Evolutionary conservation across 1,140 invertebrate genomes (phyloP).

Genomic region (Drosophila novamexicana): DNA sequence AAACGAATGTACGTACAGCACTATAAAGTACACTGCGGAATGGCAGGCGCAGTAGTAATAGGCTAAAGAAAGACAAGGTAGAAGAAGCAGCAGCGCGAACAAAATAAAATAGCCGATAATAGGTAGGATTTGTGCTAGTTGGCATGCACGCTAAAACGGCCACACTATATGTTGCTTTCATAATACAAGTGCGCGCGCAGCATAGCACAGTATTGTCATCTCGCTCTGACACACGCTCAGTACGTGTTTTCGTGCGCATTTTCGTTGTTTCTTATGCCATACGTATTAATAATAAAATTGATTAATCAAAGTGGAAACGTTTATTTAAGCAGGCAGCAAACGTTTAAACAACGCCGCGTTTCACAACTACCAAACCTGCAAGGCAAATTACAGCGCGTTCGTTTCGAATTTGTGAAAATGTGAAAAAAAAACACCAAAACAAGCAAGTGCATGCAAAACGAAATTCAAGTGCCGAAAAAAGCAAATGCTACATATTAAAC

Average conservation of each 20-base stretch:
- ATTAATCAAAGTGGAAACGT: constrained; percentile 75
- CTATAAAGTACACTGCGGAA: constrained; percentile 64
- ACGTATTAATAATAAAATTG: constrained; percentile 82
- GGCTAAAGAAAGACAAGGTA: constrained; percentile 71
- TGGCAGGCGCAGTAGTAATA: constrained; percentile 70
- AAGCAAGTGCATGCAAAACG: constrained; percentile 48
- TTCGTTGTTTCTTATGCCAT: constrained; percentile 69
- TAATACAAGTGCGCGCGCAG: constrained; percentile 46
- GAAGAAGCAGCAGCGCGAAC: constrained; percentile 71
- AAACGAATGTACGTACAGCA: constrained; percentile 74
- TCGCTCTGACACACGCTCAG: constrained; percentile 46
- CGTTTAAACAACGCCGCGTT: constrained; percentile 46
- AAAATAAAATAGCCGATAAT: constrained; percentile 82
- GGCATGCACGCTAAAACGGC: constrained; percentile 55
- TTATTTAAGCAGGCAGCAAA: constrained; percentile 68
- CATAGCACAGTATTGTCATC: constrained; percentile 31
- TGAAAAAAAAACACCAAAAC: constrained; percentile 36
- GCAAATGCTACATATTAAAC: constrained; percentile 15
- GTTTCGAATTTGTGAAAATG: constrained; percentile 45
- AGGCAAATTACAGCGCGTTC: constrained; percentile 19
- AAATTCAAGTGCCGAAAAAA: constrained; percentile 27
- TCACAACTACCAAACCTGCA: constrained; percentile 22
- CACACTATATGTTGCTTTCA: constrained; percentile 52
- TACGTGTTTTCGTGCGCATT: constrained; percentile 62
- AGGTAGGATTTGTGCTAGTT: constrained; percentile 59